Conservation (phyloP, 2,113 vertebrate species). For the Scatophagus argus region DNA sequence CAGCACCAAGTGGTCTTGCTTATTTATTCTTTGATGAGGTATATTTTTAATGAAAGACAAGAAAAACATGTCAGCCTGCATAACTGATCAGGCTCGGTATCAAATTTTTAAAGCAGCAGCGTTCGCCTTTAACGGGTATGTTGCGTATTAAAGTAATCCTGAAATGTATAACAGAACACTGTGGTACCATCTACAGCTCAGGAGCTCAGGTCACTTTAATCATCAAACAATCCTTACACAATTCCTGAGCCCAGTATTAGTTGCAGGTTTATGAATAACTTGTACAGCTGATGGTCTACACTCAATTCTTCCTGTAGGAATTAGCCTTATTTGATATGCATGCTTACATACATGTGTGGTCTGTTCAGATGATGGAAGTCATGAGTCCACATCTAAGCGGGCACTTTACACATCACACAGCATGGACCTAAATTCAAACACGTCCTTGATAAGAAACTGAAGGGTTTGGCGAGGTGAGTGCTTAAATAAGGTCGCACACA, state of each 20-base stretch:
- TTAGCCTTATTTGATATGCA: background rate
- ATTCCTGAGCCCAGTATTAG: background rate
- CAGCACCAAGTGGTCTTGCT: background rate
- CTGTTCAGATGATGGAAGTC: conserved; percentile 20
- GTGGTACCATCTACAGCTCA: no score
- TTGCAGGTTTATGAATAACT: background rate
- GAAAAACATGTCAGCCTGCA: background rate
- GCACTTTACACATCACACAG: conserved; percentile 18
- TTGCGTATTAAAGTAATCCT: background rate
- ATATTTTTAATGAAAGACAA: no score
- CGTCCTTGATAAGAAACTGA: conserved; percentile 39
- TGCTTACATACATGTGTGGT: background rate
- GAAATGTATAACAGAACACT: background rate
- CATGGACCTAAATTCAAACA: conserved; percentile 22
- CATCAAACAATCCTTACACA: no score
- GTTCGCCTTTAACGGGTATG: background rate
- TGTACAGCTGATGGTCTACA: background rate
- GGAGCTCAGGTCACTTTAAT: no score
- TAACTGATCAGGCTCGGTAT: background rate
- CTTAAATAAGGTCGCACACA: conserved; percentile 26
- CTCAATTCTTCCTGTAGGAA: background rate
- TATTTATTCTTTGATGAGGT: background rate
- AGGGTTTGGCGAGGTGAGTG: conserved; percentile 14
- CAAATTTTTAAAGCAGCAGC: no score
- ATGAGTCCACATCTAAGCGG: conserved; percentile 26